These are phyloP conservation scores for Ptilodon capucinus DNA, from an alignment of 2,888 invertebrate genomes.

Conservation along the genomic window DNA sequence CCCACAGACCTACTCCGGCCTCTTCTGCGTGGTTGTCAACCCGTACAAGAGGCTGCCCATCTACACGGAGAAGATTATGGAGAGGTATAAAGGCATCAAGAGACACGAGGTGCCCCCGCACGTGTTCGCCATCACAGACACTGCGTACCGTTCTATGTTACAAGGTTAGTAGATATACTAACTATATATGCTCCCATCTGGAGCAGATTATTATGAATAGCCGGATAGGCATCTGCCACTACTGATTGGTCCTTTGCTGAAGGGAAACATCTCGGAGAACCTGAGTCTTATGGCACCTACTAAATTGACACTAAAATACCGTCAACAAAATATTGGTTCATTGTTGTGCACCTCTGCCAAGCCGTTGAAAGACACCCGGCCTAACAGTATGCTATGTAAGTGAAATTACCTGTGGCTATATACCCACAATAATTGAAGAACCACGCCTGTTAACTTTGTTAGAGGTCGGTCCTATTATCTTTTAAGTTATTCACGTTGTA, in stretches of 20 bases:
- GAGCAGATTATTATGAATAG: too few species aligned
- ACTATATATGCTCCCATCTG: neutral
- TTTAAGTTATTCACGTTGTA: neutral
- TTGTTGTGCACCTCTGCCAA: too few species aligned
- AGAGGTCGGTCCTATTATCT: neutral
- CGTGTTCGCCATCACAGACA: slow-evolving; percentile 99
- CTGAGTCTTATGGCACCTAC: too few species aligned
- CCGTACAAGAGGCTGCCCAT: slow-evolving; percentile 99
- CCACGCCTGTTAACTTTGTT: neutral
- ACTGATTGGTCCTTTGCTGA: too few species aligned
- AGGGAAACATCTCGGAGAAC: too few species aligned
- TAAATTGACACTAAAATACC: too few species aligned
- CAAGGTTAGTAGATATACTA: slow-evolving; percentile 88
- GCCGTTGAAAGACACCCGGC: too few species aligned
- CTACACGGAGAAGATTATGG: slow-evolving; percentile 99
- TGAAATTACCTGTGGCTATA: too few species aligned
- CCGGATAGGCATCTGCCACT: too few species aligned
- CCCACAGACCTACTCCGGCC: slow-evolving; percentile 99
- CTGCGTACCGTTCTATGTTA: slow-evolving; percentile 99
- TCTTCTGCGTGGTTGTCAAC: slow-evolving; percentile 99
- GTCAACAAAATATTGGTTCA: too few species aligned
- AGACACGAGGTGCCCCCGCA: slow-evolving; percentile 99
- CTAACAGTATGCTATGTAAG: too few species aligned
- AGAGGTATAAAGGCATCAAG: slow-evolving; percentile 99
- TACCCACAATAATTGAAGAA: neutral